Base-by-base conservation (phyloP, 1,140 invertebrate species). In the Megalonaias nervosa region DNA sequence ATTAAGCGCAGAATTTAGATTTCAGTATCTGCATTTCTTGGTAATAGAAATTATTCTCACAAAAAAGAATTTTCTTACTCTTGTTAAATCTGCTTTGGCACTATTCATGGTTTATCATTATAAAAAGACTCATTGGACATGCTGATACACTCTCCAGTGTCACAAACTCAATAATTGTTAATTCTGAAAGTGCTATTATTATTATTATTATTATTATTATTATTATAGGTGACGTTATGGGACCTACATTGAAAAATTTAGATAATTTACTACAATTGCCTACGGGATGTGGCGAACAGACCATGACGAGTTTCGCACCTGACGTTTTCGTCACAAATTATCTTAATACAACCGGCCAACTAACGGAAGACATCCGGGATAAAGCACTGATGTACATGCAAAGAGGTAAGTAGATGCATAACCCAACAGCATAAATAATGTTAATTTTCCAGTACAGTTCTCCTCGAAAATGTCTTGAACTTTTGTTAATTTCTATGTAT, bases 221-320 rank as follows among this genome's bases (percentile, higher is more conserved):
- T 48, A 48, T 38, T 38, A 38, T 6, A 85, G 86, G 86, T 72
- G 86, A 87, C 57, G 70, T 80, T 4, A 80, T 86, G 77, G 85
- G 85, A n/a, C 72, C 82, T 1, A 74, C 81, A n/a, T 14, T 86
- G 14, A 71, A 80, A 26, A 76, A 75, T 59, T 58, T 86, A 4
- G 81, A 81, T 17, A 71, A 62, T 19, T 69, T 87, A 15, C 48
- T 88, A 19, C 55, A 64, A n/a, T 67, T 85, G 58, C 89, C 90
- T 38, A 84, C 93, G 91, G 96, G 97, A 86, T 96, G 95, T 17
- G 96, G 94, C 0, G 97, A 98, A 89, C 96, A 97, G 88, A 97
- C 96, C 85, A 96, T 98, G 93, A 97, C 97, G 90, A 96, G 95
- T 71, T 97, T 98, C 89, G 97, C 96, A 0, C 95, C 95, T 0